phyloP scores from a whole-genome alignment of 1,140 invertebrate genomes.

The Aethina tumida region DNA sequence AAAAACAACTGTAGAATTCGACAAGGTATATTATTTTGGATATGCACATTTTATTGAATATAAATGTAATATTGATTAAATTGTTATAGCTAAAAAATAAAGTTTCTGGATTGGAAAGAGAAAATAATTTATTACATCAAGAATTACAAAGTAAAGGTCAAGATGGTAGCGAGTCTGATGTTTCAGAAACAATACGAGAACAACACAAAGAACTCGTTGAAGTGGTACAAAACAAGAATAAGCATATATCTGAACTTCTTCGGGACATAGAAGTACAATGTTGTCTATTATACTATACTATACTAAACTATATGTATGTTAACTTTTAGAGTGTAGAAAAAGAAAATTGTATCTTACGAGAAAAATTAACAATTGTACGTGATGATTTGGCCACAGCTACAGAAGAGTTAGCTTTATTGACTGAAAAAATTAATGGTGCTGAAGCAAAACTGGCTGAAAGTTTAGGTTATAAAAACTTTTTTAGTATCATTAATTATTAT shows the following conservation, averaged over 20 bases:
- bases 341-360: conserved; percentile 51
- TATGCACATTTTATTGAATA: conserved; percentile 3
- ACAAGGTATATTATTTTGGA: conserved; percentile 16
- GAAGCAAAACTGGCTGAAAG: conserved; percentile 40
- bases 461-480: conserved; percentile 36
- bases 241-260: conserved; percentile 55
- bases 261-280: conserved; percentile 51
- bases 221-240: conserved; percentile 49
- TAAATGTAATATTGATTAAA: conserved; percentile 7
- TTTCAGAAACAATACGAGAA: conserved; percentile 25
- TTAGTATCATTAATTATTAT: conserved; percentile 1
- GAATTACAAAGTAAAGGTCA: conserved; percentile 32
- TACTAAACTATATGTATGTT: conserved; percentile 1
- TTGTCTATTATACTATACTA: not conserved
- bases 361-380: conserved; percentile 45
- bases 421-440: conserved; percentile 43
- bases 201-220: conserved; percentile 42
- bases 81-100: conserved; percentile 34
- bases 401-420: conserved; percentile 47
- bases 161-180: conserved; percentile 40
- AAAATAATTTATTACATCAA: conserved; percentile 37
- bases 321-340: conserved; percentile 48
- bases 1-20: conserved; percentile 28
- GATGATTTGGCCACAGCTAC: conserved; percentile 56
- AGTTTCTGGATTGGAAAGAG: conserved; percentile 41